Conservation (phyloP, 53 echinoderm and acorn worm genomes). For the Henricia sp. region DNA sequence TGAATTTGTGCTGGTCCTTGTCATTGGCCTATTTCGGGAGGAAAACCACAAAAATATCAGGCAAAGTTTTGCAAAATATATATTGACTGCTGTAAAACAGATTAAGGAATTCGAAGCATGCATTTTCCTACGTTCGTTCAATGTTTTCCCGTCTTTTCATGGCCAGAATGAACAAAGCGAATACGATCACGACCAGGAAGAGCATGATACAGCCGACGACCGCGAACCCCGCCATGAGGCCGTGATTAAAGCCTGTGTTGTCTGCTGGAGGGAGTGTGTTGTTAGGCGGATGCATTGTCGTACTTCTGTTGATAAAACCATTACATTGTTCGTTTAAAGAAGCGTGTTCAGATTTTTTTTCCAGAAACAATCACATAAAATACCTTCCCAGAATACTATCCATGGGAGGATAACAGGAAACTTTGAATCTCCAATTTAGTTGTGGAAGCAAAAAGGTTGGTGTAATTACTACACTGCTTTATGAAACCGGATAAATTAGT, state of each 20-base stretch:
- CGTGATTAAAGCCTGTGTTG: slow-evolving; percentile 16
- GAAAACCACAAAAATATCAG: not conserved
- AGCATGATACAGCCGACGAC: slow-evolving; percentile 30
- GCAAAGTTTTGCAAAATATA: not conserved
- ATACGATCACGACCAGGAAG: slow-evolving; percentile 9
- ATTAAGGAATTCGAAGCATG: not conserved
- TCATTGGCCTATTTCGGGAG: slow-evolving; percentile 1
- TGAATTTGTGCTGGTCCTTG: slow-evolving; percentile 48
- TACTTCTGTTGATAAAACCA: too few relatives aligned
- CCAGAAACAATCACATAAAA: too few relatives aligned
- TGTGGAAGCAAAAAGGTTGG: too few relatives aligned
- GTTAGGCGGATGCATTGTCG: too few relatives aligned
- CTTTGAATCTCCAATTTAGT: too few relatives aligned
- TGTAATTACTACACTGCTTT: too few relatives aligned
- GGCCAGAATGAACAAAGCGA: not conserved
- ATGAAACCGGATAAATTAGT: too few relatives aligned
- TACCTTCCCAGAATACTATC: too few relatives aligned
- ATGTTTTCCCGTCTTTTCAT: not conserved
- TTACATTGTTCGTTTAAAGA: too few relatives aligned
- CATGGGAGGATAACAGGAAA: too few relatives aligned
- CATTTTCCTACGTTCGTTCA: not conserved
- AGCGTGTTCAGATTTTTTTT: too few relatives aligned
- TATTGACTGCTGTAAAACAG: not conserved
- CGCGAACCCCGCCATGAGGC: slow-evolving; percentile 31
- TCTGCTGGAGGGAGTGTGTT: not conserved